A percentile compares a stretch with the other conserved stretches of the same genome.
Evolutionary conservation across 1,140 invertebrate species (phyloP).

Genomic region (Xylocopa sonorina): DNA sequence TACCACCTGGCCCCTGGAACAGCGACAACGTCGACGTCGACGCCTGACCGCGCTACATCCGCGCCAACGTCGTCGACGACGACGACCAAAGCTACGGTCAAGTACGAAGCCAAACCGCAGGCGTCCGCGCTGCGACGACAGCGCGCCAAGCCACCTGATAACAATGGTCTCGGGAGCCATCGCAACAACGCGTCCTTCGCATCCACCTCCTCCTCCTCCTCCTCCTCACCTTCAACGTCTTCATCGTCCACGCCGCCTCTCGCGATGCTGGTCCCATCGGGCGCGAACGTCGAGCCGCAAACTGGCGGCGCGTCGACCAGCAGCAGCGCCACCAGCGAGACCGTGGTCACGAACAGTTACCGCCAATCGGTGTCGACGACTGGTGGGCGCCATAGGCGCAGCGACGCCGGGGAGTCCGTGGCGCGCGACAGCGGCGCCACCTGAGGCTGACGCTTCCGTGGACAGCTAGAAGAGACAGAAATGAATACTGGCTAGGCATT

Average conservation of each 20-base stretch:
- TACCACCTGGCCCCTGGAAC: conserved; percentile 36
- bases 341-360: neutral
- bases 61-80: conserved; percentile 47
- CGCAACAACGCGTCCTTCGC: conserved; percentile 12
- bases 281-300: conserved; percentile 11
- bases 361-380: conserved; percentile 21
- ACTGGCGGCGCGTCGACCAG: neutral
- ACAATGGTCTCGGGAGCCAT: neutral
- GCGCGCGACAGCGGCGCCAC: conserved; percentile 50
- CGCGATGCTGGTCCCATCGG: conserved; percentile 32
- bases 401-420: conserved; percentile 47
- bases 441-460: conserved; percentile 48
- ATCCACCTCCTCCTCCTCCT: conserved; percentile 6
- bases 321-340: neutral
- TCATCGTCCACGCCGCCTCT: conserved; percentile 39
- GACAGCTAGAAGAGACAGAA: conserved; percentile 61
- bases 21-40: conserved; percentile 50
- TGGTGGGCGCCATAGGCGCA: conserved; percentile 21
- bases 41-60: conserved; percentile 14
- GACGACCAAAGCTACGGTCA: conserved; percentile 39
- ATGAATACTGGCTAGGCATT: conserved; percentile 63
- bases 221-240: neutral
- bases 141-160: conserved; percentile 7
- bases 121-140: conserved; percentile 16
- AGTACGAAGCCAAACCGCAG: conserved; percentile 13